Conservation (phyloP, 2,113 vertebrate genomes). For the Platanista minor region DNA sequence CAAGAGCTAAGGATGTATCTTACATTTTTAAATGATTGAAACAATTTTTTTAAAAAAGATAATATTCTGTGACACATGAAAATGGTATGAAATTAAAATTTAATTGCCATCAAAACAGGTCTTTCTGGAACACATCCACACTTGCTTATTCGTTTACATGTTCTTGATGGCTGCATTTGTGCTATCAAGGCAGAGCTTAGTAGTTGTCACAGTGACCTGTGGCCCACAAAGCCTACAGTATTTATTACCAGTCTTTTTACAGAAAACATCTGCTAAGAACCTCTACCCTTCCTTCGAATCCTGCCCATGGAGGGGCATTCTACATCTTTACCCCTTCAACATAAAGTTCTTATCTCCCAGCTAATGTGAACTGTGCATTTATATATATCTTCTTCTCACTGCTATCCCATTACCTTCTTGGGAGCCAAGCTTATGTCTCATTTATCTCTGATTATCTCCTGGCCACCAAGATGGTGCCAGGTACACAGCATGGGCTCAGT, state of each 20-base stretch:
- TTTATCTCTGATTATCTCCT: not conserved
- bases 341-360: not conserved
- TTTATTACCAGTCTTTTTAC: not conserved
- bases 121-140: not conserved
- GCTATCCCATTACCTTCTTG: not conserved
- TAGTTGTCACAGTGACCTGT: not conserved
- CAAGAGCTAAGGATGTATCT: not conserved
- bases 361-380: not conserved
- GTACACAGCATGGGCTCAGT: not conserved
- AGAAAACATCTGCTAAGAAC: not conserved
- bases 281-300: not conserved
- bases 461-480: not conserved
- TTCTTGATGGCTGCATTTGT: not conserved
- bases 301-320: not conserved
- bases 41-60: not conserved
- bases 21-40: not conserved
- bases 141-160: not conserved
- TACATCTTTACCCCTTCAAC: not conserved
- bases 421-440: not conserved
- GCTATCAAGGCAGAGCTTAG: not conserved
- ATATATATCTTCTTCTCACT: accelerated
- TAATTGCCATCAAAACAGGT: not conserved
- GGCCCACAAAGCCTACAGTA: not conserved
- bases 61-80: not conserved
- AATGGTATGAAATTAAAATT: not conserved